These are phyloP conservation scores for Onthophagus sagittarius DNA, from an alignment of 2,888 invertebrate genomes.

Conservation along the genomic window DNA sequence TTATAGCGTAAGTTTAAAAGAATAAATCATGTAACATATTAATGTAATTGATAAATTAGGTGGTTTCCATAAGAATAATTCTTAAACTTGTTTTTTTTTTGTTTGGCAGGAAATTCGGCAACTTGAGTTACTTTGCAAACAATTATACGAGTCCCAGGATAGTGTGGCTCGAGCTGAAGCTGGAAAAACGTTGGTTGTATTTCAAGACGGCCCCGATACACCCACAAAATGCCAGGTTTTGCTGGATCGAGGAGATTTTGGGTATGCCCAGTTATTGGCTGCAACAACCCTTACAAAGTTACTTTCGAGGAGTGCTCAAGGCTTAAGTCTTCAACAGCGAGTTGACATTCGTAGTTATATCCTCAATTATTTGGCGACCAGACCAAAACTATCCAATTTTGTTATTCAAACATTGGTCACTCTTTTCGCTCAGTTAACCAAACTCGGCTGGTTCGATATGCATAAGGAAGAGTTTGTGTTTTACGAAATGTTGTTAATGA, in stretches of 20 bases:
- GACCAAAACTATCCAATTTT: slow-evolving; percentile 87
- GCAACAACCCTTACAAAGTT: slow-evolving; percentile 94
- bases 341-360: slow-evolving; percentile 75
- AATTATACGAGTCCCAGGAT: slow-evolving; percentile 94
- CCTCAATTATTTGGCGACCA: slow-evolving; percentile 88
- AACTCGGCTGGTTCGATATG: slow-evolving; percentile 95
- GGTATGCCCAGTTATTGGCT: slow-evolving; percentile 94
- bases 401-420: slow-evolving; percentile 92
- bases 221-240: slow-evolving; percentile 93
- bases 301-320: slow-evolving; percentile 73
- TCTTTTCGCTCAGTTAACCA: slow-evolving; percentile 91
- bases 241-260: slow-evolving; percentile 89
- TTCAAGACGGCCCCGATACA: slow-evolving; percentile 90
- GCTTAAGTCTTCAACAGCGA: slow-evolving; percentile 69
- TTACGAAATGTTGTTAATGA: slow-evolving; percentile 88
- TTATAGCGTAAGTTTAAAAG: too few relatives aligned
- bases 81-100: too few relatives aligned
- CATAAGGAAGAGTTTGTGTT: slow-evolving; percentile 88
- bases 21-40: too few relatives aligned
- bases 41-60: too few relatives aligned
- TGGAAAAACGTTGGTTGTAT: slow-evolving; percentile 90
- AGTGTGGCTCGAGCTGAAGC: slow-evolving; percentile 80
- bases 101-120: slow-evolving; percentile 92
- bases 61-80: too few relatives aligned
- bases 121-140: slow-evolving; percentile 93